Conservation (phyloP, 2,797 vertebrate species). For the Cirrhinus molitorella region DNA sequence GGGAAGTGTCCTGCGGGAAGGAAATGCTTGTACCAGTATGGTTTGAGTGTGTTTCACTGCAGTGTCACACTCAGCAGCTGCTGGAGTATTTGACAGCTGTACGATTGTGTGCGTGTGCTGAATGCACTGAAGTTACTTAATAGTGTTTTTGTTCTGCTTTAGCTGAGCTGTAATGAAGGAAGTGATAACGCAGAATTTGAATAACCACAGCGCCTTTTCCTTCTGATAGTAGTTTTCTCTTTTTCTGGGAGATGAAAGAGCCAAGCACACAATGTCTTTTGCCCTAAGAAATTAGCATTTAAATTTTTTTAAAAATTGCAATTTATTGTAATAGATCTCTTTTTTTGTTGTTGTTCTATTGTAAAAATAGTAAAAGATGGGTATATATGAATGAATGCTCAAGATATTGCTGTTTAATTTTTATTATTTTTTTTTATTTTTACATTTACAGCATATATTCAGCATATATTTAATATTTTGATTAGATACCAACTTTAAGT, state of each 20-base stretch:
- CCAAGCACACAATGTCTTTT: background rate
- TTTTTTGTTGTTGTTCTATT: too few species aligned
- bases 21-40: background rate
- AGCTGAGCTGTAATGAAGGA: background rate
- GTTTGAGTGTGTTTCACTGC: background rate
- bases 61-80: conserved; percentile 16
- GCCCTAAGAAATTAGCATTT: background rate
- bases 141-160: conserved; percentile 18
- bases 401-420: too few species aligned
- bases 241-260: background rate
- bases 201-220: background rate
- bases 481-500: too few species aligned
- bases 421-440: too few species aligned
- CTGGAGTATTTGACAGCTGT: conserved; percentile 17
- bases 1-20: background rate
- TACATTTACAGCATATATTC: too few species aligned
- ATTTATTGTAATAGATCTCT: too few species aligned
- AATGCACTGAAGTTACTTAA: background rate
- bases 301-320: too few species aligned
- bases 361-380: too few species aligned
- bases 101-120: background rate
- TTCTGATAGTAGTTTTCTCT: background rate
- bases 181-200: background rate
- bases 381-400: too few species aligned
- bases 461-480: too few species aligned